phyloP scores from a whole-genome alignment of 2,113 vertebrate genomes.

The Oreochromis niloticus region DNA sequence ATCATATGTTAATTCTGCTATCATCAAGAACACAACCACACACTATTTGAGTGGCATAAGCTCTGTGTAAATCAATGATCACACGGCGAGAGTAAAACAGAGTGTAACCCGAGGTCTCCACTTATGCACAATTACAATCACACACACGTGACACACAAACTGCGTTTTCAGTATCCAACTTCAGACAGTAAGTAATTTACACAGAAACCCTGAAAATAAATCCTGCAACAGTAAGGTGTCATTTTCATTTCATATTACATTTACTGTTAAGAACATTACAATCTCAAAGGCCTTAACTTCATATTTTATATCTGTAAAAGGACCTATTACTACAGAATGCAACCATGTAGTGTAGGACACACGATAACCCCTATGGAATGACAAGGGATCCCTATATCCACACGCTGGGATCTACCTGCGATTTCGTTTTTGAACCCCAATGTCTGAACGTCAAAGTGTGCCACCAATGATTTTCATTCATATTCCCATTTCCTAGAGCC shows the following conservation, averaged over 20 bases:
- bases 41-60: neutral
- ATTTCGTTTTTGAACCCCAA: neutral
- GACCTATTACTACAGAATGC: neutral
- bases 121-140: neutral
- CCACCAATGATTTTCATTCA: neutral
- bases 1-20: neutral
- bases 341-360: neutral
- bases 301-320: neutral
- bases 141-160: neutral
- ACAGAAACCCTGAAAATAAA: neutral
- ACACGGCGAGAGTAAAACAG: neutral
- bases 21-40: neutral
- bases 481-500: neutral
- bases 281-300: neutral
- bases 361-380: neutral
- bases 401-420: neutral
- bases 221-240: neutral
- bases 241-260: neutral
- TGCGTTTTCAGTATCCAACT: neutral
- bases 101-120: neutral
- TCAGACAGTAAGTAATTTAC: neutral
- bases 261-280: neutral
- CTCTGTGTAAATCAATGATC: neutral
- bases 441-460: too few species aligned
- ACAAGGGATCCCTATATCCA: neutral